Conservation (phyloP, 2,113 vertebrate species). For the Lanius ludovicianus region DNA sequence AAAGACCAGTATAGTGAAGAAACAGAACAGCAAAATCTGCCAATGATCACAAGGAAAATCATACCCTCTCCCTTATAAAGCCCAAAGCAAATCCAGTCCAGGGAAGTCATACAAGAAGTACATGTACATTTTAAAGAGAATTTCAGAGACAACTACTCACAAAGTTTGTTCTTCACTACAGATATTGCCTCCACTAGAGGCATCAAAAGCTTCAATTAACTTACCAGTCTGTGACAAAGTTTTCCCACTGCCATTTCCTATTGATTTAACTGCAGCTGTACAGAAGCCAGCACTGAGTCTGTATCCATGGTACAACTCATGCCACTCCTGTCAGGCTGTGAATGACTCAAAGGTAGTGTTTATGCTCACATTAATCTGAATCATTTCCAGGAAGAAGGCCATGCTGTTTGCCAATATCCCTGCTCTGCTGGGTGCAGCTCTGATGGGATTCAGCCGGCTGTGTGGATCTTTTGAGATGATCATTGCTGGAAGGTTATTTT, state of each 20-base stretch:
- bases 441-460: constrained; percentile 72
- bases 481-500: constrained; percentile 73
- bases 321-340: not conserved
- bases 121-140: not conserved
- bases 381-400: constrained; percentile 75
- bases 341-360: not conserved
- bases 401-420: constrained; percentile 74
- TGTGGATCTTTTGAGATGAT: constrained; percentile 82
- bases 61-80: not conserved
- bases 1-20: not conserved
- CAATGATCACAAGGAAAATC: not conserved
- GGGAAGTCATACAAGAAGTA: not conserved
- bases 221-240: not conserved
- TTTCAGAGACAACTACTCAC: not conserved
- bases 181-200: not conserved
- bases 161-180: not conserved
- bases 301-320: not conserved
- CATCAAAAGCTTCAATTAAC: not conserved
- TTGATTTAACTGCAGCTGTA: not conserved
- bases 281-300: not conserved
- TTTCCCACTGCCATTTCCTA: not conserved
- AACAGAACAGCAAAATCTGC: not conserved
- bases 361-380: not conserved
- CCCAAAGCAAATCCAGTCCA: not conserved
- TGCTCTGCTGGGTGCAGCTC: constrained; percentile 68